Evolutionary conservation across 2,797 vertebrate genomes (phyloP), one percentile per base, ranked within the genome.

Genomic region (Potorous gilbertii): DNA sequence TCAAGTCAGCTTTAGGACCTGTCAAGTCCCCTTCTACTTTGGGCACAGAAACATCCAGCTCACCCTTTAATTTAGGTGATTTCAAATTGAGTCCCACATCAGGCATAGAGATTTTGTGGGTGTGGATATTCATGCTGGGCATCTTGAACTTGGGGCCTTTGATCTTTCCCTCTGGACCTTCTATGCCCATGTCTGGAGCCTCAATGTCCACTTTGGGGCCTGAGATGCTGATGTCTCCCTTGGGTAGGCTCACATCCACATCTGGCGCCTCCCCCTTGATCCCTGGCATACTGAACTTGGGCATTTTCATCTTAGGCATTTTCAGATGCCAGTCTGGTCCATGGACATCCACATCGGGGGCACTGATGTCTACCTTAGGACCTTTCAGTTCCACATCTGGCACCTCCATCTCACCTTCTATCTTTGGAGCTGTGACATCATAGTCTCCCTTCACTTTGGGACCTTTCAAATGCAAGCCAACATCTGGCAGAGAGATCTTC

Each of bases 91-190:
- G 10, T 2, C 98, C 99, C 3, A 98, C 57, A 54, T 99, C 97
- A 0, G 99, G 98, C 98, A 98, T 59, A 0, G 98, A 97, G 13
- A 98, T 95, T 91, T 98, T 98, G 0, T 98, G 98, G 0, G 97
- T 94, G 93, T 98, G 98, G 90, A 98, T 98, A 81, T 98, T 96
- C 96, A 99, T 93, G 54, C 97, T 96, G 0, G 97, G 98, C 98
- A 98, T 99, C 95, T 97, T 97, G 94, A 98, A 98, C 57, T 98
- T 98, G 14, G 98, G 96, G 0, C 98, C 98, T 31, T 98, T 98
- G 4, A 98, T 40, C 16, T 98, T 98, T 0, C 97, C 98, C 3
- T 98, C 98, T 0, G n/a, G 95, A 3, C 95, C 97, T 54, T 97
- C 98, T 5, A 97, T 12, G 1, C 96, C 96, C 87, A 98, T 18